These are phyloP conservation scores for Scolopax bukidnonensis DNA, from an alignment of 2,797 vertebrate species.

Conservation along the genomic window DNA sequence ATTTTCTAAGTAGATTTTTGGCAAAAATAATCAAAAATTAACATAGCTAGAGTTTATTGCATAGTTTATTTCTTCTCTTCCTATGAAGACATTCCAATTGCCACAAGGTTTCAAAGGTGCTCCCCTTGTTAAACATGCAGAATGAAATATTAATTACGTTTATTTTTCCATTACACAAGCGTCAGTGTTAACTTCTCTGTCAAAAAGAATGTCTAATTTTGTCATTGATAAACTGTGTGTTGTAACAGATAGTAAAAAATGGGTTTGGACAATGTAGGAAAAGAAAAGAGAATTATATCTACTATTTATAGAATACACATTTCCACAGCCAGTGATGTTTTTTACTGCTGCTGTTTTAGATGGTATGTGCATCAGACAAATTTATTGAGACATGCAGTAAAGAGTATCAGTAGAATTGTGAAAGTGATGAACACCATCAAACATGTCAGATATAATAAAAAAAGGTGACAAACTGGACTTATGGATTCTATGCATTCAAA, in stretches of 20 bases:
- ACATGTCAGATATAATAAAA: not conserved
- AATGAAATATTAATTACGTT: not conserved
- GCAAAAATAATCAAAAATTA: not conserved
- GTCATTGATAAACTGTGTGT: not conserved
- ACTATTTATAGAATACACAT: not conserved
- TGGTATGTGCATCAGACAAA: not conserved
- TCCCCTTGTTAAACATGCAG: not conserved
- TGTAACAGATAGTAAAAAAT: not conserved
- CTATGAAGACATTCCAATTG: not conserved
- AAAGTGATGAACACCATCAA: not conserved
- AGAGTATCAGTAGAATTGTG: not conserved
- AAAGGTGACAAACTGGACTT: not conserved
- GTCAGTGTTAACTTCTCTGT: not conserved
- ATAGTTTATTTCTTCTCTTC: not conserved
- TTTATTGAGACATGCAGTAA: not conserved
- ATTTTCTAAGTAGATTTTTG: not conserved
- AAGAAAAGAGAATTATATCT: not conserved
- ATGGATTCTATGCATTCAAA: not conserved
- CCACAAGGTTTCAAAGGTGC: not conserved
- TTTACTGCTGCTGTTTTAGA: not conserved
- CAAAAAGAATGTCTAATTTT: slow-evolving; percentile 3
- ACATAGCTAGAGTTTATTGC: not conserved
- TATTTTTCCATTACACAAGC: slow-evolving; percentile 6
- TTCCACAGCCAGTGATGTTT: not conserved
- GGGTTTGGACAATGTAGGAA: not conserved